Evolutionary conservation across 2,113 vertebrate species (phyloP).

Genomic region (Xenopus laevis): DNA sequence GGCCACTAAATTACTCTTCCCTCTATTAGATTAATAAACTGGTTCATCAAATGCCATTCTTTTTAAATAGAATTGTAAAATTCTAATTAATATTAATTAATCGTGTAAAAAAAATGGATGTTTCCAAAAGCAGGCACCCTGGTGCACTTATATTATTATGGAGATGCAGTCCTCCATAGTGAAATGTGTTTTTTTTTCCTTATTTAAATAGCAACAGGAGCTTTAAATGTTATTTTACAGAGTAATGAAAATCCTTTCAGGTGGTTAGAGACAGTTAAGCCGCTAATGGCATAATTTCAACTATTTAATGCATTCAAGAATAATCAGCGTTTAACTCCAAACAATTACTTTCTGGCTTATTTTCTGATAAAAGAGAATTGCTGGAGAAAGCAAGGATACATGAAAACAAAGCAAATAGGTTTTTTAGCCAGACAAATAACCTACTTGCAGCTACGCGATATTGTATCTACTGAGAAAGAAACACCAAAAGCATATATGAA

Average conservation of each 20-base stretch:
- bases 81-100: neutral
- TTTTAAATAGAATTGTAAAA: neutral
- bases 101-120: neutral
- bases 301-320: conserved; percentile 17
- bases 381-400: neutral
- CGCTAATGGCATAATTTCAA: conserved; percentile 24
- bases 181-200: conserved; percentile 27
- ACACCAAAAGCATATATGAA: no score
- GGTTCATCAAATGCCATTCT: neutral
- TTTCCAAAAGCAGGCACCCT: neutral
- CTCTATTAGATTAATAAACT: no score
- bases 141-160: neutral
- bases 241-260: conserved; percentile 35
- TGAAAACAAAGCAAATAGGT: no score
- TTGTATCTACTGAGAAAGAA: no score
- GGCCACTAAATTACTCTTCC: no score
- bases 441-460: no score
- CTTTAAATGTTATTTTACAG: conserved; percentile 20
- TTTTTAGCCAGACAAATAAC: no score
- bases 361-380: neutral
- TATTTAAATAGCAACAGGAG: conserved; percentile 35
- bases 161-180: neutral
- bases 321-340: conserved; percentile 9
- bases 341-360: neutral
- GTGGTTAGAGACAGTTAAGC: conserved; percentile 28